Evolutionary conservation across 2,113 vertebrate genomes (phyloP), one percentile per base, ranked within the genome.

Genomic region (Paradisaea rubra): DNA sequence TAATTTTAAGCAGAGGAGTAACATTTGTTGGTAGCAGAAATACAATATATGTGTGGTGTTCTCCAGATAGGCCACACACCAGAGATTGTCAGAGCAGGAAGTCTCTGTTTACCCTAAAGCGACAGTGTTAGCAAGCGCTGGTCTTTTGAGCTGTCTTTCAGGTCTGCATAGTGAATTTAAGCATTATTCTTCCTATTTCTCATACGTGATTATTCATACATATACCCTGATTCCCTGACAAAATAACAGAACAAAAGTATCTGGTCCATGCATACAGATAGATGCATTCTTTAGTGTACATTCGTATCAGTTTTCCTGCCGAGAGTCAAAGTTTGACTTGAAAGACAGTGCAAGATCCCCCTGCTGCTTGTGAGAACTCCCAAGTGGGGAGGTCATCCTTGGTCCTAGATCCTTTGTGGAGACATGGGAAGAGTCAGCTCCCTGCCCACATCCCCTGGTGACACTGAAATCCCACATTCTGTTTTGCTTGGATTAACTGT

Each of bases 201-300:
- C 3, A 0, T 44, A n/a, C 0, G 0, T 31, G 14, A 69, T 76
- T 82, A 45, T 69, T 82, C 33, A 35, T 35, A 71, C 0, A 0
- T 35, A 28, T 45, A 22, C 13, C 22, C 25, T 45, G 3, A 39
- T 44, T 89, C 21, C 35, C 30, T 65, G 41, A 35, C 0, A 0
- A 74, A 65, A 57, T 64, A 87, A 59, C 6, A 23, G n/a, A 84
- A 84, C 13, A 86, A 22, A 86, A n/a, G 11, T 37, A 49, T 35
- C 30, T 57, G 15, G 20, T 81, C 22, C 10, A 3, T n/a, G 18
- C 24, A 13, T 23, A 14, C 17, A 54, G 63, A 65, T 0, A 5
- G 14, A 52, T 13, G 7, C 14, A n/a, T 39, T 77, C 13, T 25
- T 70, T 72, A 56, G 8, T 1, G 3, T 65, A 39, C 3, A 13